A percentile compares a stretch with the other conserved stretches of the same genome.
Evolutionary conservation across 2,888 invertebrate species (phyloP).

Genomic region (Adela reaumurella): DNA sequence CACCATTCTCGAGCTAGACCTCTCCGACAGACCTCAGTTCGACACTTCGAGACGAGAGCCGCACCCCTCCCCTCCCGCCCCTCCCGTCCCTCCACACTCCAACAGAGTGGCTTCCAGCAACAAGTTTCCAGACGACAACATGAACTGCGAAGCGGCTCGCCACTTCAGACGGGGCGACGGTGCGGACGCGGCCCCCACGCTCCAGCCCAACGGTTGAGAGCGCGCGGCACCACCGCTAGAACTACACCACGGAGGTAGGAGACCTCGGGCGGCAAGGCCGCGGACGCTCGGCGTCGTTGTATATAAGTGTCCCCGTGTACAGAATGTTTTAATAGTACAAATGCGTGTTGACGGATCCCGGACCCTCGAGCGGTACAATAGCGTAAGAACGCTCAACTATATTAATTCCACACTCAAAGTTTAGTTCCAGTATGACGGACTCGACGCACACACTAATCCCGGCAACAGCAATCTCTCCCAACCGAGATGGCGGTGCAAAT

Average conservation of each 20-base stretch:
- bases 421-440: too few relatives aligned
- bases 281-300: not conserved
- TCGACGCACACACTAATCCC: too few relatives aligned
- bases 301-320: too few relatives aligned
- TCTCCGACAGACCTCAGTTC: conserved; percentile 19
- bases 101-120: conserved; percentile 21
- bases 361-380: too few relatives aligned
- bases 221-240: conserved; percentile 7
- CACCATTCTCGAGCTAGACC: conserved; percentile 24
- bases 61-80: conserved; percentile 16
- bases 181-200: conserved; percentile 38
- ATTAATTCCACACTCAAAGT: too few relatives aligned
- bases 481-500: too few relatives aligned
- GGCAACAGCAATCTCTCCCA: too few relatives aligned
- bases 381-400: too few relatives aligned
- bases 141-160: conserved; percentile 31
- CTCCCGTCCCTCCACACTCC: conserved; percentile 11
- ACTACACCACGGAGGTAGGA: conserved; percentile 37
- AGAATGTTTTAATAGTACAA: too few relatives aligned
- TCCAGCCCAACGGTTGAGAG: conserved; percentile 46
- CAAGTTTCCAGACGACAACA: conserved; percentile 46
- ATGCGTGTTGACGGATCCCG: too few relatives aligned
- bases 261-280: not conserved
- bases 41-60: conserved; percentile 25
- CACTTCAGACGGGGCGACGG: conserved; percentile 8